Conservation (phyloP, 2,888 invertebrate genomes). For the Eucera pruinosa region DNA sequence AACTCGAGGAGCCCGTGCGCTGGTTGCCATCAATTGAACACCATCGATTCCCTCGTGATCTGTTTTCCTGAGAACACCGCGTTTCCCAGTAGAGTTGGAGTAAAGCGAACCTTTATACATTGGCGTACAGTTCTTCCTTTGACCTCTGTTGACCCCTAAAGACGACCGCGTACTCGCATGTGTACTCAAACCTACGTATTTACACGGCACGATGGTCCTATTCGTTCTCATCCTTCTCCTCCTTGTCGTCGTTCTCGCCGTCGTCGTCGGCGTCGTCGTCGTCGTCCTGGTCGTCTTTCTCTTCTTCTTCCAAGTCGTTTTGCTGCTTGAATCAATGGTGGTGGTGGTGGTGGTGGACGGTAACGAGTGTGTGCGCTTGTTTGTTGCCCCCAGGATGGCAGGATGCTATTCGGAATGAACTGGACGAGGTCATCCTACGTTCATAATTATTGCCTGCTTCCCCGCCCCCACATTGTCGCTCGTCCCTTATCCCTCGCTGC, state of each 20-base stretch:
- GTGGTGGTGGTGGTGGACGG: constrained; percentile 35
- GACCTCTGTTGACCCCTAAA: constrained; percentile 75
- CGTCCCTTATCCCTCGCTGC: constrained; percentile 64
- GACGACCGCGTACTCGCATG: constrained; percentile 59
- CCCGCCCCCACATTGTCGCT: constrained; percentile 67
- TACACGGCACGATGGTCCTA: constrained; percentile 57
- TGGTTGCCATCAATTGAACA: constrained; percentile 58
- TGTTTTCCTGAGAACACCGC: constrained; percentile 70
- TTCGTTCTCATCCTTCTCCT: constrained; percentile 20
- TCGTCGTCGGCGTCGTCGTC: constrained; percentile 26
- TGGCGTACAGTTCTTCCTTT: constrained; percentile 70
- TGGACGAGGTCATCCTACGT: constrained; percentile 72
- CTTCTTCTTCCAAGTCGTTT: constrained; percentile 19
- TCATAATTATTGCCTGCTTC: constrained; percentile 74
- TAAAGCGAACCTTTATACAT: constrained; percentile 66
- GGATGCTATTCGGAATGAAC: constrained; percentile 48
- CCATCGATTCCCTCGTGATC: constrained; percentile 70
- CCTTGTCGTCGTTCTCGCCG: constrained; percentile 17
- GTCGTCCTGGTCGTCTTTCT: constrained; percentile 31
- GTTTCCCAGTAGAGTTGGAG: constrained; percentile 64
- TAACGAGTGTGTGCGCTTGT: constrained; percentile 44
- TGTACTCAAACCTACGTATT: constrained; percentile 66
- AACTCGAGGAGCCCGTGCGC: constrained; percentile 28
- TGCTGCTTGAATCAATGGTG: not conserved
- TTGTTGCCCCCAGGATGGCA: constrained; percentile 48